These are phyloP conservation scores for Temnopleurus reevesii DNA, from an alignment of 53 echinoderm and acorn worm species.

Conservation along the genomic window DNA sequence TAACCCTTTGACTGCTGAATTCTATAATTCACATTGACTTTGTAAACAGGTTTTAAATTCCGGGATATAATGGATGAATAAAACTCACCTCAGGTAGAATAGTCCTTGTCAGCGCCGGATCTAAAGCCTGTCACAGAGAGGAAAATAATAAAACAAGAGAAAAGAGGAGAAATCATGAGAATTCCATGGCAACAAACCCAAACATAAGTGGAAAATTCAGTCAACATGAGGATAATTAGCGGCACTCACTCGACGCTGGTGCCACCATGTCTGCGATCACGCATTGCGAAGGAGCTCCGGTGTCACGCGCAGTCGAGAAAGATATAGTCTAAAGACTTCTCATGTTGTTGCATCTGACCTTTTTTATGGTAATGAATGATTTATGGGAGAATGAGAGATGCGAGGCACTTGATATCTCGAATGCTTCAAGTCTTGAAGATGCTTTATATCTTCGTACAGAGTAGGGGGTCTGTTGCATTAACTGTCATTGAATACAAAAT, in stretches of 20 bases:
- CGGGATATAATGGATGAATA: too few species aligned
- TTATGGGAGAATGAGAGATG: not conserved
- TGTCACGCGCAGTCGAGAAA: constrained; percentile 7
- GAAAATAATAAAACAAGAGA: constrained; percentile 52
- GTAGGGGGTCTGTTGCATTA: not conserved
- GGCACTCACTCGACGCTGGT: constrained; percentile 36
- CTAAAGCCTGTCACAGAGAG: constrained; percentile 62
- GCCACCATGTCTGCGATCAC: constrained; percentile 56
- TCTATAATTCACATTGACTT: too few species aligned
- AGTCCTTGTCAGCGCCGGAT: constrained; percentile 68
- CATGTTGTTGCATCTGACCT: not conserved
- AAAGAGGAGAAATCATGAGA: constrained; percentile 50
- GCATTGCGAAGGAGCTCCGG: not conserved
- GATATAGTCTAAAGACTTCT: not conserved
- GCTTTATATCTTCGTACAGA: not conserved
- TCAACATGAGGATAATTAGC: constrained; percentile 35
- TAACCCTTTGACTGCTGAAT: too few species aligned
- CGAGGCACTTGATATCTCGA: not conserved
- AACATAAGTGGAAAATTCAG: constrained; percentile 38
- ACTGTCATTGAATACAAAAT: not conserved
- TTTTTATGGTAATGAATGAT: constrained; percentile 6
- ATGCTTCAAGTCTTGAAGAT: not conserved
- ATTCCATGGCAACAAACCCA: not conserved
- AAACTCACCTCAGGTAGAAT: constrained; percentile 69
- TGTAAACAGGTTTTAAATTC: too few species aligned